Base-by-base conservation (phyloP, 2,888 invertebrate genomes). In the Idaea dimidiata region DNA sequence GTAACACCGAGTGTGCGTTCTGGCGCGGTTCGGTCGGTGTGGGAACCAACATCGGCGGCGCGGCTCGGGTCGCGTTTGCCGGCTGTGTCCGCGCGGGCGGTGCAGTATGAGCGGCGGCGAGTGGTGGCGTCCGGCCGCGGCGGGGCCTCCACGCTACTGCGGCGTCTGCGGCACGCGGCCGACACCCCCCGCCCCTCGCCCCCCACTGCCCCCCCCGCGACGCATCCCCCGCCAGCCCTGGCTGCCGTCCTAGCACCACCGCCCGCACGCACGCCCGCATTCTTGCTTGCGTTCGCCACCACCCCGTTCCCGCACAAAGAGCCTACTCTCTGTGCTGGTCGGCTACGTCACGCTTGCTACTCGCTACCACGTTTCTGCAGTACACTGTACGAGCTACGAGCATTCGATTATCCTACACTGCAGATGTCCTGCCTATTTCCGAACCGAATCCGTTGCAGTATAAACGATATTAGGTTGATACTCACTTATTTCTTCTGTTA, bases 81-180 rank as follows among this genome's bases (percentile, higher is more conserved):
- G 57, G 74, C 76, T 78, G 79, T 72, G 66, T 77, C 72, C 76
- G 82, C 81, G 81, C 81, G 80, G 77, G 81, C 74, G 81, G 81
- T 80, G 80, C 79, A 81, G 80, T 78, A 14, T 14, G 43, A 14
- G 80, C 73, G 80, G 76, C 76, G 78, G 80, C 80, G 78, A 75
- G 66, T 72, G 72, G 75, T 79, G 80, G 80, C 87, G 85, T 84
- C 89, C 88, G 87, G 87, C 83, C 87, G 86, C 87, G 86, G 80
- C 87, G 88, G 88, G 86, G 87, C 88, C 87, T 88, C 85, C 89
- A 87, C 91, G 87, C 85, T 91, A 91, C 89, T 91, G 90, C 91
- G 90, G 90, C 86, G 90, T 89, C 89, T 90, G 90, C 91, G 90
- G 90, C 86, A 89, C 89, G 90, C 89, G 88, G 83, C 72, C 56